Evolutionary conservation across 92 coral and sea anemone species (phyloP).

Genomic region (Epizoanthus stellaris): DNA sequence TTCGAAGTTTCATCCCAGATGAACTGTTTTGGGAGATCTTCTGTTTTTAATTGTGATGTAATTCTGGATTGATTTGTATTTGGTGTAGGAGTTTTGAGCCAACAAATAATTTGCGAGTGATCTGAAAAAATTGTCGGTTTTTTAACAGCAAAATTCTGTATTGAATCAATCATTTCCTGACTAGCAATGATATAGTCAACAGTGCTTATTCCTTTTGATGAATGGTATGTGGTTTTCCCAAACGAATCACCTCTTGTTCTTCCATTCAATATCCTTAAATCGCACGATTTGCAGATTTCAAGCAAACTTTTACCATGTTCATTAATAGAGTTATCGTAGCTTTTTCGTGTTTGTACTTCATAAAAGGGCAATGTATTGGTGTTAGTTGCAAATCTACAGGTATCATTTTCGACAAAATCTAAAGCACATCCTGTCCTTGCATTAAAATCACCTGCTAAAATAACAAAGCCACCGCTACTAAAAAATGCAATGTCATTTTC

Average conservation of each 20-base stretch:
- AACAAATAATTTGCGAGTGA: conserved; percentile 54
- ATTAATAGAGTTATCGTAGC: conserved; percentile 18
- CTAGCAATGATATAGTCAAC: conserved; percentile 42
- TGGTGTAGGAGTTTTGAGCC: conserved; percentile 5
- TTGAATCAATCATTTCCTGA: conserved; percentile 31
- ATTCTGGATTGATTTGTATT: too few species aligned
- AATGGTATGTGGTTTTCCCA: conserved; percentile 46
- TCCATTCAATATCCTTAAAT: conserved; percentile 51
- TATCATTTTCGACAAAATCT: conserved; percentile 31
- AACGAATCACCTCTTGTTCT: conserved; percentile 52
- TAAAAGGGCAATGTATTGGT: neutral
- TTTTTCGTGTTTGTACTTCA: conserved; percentile 7
- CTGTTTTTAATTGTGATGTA: conserved; percentile 1
- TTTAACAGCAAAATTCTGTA: conserved; percentile 23
- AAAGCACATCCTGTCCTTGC: conserved; percentile 18
- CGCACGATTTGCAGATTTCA: conserved; percentile 43
- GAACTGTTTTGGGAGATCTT: conserved; percentile 34
- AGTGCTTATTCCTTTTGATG: conserved; percentile 34
- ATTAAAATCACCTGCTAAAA: conserved; percentile 44
- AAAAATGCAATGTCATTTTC: conserved; percentile 18
- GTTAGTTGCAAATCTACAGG: conserved; percentile 9
- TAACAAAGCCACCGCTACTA: neutral
- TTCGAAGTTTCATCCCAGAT: conserved; percentile 25
- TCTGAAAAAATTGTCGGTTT: conserved; percentile 45
- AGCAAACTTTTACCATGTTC: conserved; percentile 29